These are phyloP conservation scores for Paratilapia polleni DNA, from an alignment of 2,113 vertebrate genomes.

Conservation along the genomic window DNA sequence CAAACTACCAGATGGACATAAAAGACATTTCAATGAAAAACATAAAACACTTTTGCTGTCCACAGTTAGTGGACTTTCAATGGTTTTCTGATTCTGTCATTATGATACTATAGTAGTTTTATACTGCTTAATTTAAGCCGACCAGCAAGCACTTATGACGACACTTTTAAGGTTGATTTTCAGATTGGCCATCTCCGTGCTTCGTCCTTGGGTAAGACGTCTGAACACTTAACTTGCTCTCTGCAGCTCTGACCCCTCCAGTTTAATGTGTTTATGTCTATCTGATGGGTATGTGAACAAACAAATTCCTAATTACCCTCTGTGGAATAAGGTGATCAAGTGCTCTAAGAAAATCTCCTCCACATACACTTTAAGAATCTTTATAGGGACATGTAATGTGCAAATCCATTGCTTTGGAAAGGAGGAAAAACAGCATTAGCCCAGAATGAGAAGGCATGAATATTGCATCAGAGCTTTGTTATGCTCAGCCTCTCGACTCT, in stretches of 20 bases:
- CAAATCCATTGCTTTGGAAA: slow-evolving; percentile 69
- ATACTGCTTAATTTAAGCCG: slow-evolving; percentile 1
- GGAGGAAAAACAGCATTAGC: slow-evolving; percentile 76
- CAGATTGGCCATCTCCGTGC: slow-evolving; percentile 13
- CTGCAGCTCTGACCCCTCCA: slow-evolving; percentile 27
- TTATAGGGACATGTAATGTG: slow-evolving; percentile 61
- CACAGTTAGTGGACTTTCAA: background rate
- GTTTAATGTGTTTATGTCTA: slow-evolving; percentile 39
- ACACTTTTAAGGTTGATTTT: slow-evolving; percentile 20
- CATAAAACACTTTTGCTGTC: background rate
- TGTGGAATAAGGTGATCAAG: slow-evolving; percentile 45
- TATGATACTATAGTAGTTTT: background rate
- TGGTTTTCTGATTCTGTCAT: background rate
- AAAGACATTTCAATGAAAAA: background rate
- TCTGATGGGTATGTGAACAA: slow-evolving; percentile 42
- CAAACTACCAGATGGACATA: background rate
- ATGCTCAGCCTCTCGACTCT: slow-evolving; percentile 77
- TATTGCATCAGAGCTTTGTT: slow-evolving; percentile 82
- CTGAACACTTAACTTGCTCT: slow-evolving; percentile 12
- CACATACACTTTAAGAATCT: slow-evolving; percentile 52
- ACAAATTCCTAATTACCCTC: slow-evolving; percentile 54
- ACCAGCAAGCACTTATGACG: background rate
- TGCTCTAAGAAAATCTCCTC: slow-evolving; percentile 30
- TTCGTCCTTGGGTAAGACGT: slow-evolving; percentile 23
- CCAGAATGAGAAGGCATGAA: slow-evolving; percentile 75